A percentile compares a stretch with the other conserved stretches of the same genome.
phyloP scores from a whole-genome alignment of 2,888 invertebrate genomes.

The Magallana nippona region DNA sequence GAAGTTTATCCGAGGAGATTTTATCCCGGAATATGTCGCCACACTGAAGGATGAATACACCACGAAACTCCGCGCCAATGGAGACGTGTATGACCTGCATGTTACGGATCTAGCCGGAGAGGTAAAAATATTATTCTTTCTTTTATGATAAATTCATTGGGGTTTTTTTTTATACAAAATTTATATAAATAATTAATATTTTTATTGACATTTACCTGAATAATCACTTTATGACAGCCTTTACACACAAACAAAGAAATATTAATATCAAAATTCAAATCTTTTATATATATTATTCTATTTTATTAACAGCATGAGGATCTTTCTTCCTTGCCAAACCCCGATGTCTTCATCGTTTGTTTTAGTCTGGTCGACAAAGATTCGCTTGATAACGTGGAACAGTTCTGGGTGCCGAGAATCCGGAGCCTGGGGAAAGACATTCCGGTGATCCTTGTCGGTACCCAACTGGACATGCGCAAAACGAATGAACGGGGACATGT shows the following conservation, averaged over 20 bases:
- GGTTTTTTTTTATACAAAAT: background rate
- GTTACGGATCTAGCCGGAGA: slow-evolving; percentile 71
- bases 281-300: slow-evolving; percentile 3
- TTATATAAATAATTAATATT: too few relatives aligned
- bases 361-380: slow-evolving; percentile 68
- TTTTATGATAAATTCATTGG: background rate
- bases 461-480: slow-evolving; percentile 66
- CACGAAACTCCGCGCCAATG: slow-evolving; percentile 61
- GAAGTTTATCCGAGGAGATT: slow-evolving; percentile 60
- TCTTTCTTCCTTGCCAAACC: slow-evolving; percentile 63
- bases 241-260: too few relatives aligned
- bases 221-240: too few relatives aligned
- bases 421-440: slow-evolving; percentile 60
- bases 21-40: slow-evolving; percentile 59
- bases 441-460: slow-evolving; percentile 69
- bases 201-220: too few relatives aligned
- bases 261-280: too few relatives aligned
- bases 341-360: slow-evolving; percentile 68
- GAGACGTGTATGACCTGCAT: slow-evolving; percentile 67
- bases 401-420: slow-evolving; percentile 71
- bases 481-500: slow-evolving; percentile 49
- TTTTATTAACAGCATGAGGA: slow-evolving; percentile 64
- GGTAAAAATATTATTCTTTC: slow-evolving; percentile 47
- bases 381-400: slow-evolving; percentile 66
- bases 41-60: slow-evolving; percentile 68